Evolutionary conservation across 2,113 vertebrate species (phyloP), one percentile per base, ranked within the genome.

Genomic region (Ellobius talpinus): DNA sequence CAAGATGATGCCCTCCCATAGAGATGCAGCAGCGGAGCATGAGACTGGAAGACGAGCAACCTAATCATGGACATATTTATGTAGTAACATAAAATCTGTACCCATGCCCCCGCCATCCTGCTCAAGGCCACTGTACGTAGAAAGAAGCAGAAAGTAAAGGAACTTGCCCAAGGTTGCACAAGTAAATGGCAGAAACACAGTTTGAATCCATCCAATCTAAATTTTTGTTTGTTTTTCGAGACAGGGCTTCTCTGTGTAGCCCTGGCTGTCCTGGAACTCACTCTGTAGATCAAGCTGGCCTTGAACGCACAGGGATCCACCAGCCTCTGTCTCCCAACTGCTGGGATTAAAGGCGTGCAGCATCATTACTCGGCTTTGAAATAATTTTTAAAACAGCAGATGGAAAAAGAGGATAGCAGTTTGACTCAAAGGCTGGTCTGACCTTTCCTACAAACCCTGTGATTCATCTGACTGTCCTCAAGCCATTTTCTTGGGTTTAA

Each of bases 111-210:
- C 19, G 14, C 61, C 93, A 86, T 81, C 89, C 61, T 92, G 78
- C 70, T 72, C 31, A 94, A 87, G 58, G 61, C 61, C 50, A 70
- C 84, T 36, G 19, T 63, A 58, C 19, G 45, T 39, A 16, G 87
- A 45, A 84, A 85, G 39, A 89, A 91, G 77, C 50, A 45, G 36
- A 47, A 94, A 93, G 33, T 50, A 91, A 76, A 82, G 55, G 11
- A 55, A 63, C 52, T 45, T 89, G 36, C 5, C 31, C 58, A 85
- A 65, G 33, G 36, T 84, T 90, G 73, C 73, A 73, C 26, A 9
- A 29, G 24, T 87, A 82, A 73, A 68, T 52, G 24, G 55, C 76
- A 78, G 6, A 77, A 52, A 24, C 0, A 19, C 5, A 23, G 29
- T 79, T 94, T 50, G 39, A 94, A 73, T 19, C 39, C 9, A 66